Evolutionary conservation across 2,113 vertebrate genomes (phyloP), one percentile per base, ranked within the genome.

Genomic region (Pteruthius melanotis): DNA sequence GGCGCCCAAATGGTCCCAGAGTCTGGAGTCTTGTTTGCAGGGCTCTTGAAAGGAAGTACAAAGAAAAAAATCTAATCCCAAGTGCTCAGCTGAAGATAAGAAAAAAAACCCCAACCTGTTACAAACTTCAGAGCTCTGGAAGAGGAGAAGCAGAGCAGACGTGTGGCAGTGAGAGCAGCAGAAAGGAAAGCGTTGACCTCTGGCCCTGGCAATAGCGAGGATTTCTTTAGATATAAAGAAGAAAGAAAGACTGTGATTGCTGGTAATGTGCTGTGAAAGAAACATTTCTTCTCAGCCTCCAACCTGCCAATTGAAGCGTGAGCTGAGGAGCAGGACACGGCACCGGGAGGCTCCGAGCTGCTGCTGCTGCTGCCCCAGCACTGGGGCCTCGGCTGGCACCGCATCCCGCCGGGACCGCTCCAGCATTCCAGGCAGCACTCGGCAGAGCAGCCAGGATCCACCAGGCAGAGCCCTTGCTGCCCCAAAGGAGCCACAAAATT

Each of bases 381-480:
- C 10, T 3, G 1, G 9, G 15, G 2, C 40, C 40, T 44, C 1
- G 2, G 21, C 66, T 21, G 4, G 47, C 30, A 0, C 9, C 1
- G 12, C 45, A 0, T n/a, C 70, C 74, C 24, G 2, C 30, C 1
- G 30, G 31, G 86, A 37, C 20, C 23, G 0, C 13, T 16, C 11
- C 7, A 1, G 33, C 0, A 0, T 3, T 10, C 10, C 1, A 4
- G 53, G 71, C 49, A 5, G 70, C 23, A 5, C 42, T 24, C 10
- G 18, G 49, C 63, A 19, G 40, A 33, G 37, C 52, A 8, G 59
- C 18, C 72, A 21, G 84, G 4, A 21, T 0, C 35, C 50, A 0
- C 10, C n/a, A 1, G 4, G 52, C 47, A 16, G 8, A 71, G 15
- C 49, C 37, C 45, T 5, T 12, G 13, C 57, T 18, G 47, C 75